Evolutionary conservation across 2,797 vertebrate species (phyloP), one percentile per base, ranked within the genome.

Genomic region (Pangasius mekongensis): DNA sequence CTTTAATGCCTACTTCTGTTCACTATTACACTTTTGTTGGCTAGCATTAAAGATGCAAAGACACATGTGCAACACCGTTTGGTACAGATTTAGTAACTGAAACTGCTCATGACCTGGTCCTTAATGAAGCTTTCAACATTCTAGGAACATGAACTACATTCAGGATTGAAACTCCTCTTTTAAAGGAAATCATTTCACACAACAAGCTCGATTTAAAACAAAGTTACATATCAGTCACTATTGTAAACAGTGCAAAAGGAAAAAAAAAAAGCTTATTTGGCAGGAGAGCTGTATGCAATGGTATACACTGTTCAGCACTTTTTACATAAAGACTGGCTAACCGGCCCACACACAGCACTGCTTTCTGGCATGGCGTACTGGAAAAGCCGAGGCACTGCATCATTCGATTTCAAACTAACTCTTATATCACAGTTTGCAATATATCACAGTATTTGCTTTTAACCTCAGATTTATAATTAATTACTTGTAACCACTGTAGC

Each of bases 291-390:
- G 86, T 89, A 18, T 92, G 91, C 92, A 93, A 83, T 87, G 89
- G 91, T 92, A 86, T 81, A 92, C 88, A 62, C 90, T 14, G 39
- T 91, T 96, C 96, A 95, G 95, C 95, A 94, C 90, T 95, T 95
- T 94, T 88, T 5, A 91, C 90, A 92, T 92, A 94, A 95, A 95
- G 89, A 86, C 85, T 87, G 87, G 91, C 93, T 92, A 92, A 93
- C 89, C 82, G 80, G 91, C 91, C 90, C 76, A 62, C 64, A 30
- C 47, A 84, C 88, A 33, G 91, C 91, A 91, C 91, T 89, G 83
- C 71, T 84, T 86, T 88, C 80, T 47, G 85, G 77, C 89, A 91
- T 91, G 91, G 90, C 92, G 91, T 87, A 76, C 60, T n/a, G 39
- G 73, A 82, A 78, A 27, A 54, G 62, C 83, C 33, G 64, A 76